phyloP scores from a whole-genome alignment of 2,797 vertebrate species.

The Gallinago solitaria region DNA sequence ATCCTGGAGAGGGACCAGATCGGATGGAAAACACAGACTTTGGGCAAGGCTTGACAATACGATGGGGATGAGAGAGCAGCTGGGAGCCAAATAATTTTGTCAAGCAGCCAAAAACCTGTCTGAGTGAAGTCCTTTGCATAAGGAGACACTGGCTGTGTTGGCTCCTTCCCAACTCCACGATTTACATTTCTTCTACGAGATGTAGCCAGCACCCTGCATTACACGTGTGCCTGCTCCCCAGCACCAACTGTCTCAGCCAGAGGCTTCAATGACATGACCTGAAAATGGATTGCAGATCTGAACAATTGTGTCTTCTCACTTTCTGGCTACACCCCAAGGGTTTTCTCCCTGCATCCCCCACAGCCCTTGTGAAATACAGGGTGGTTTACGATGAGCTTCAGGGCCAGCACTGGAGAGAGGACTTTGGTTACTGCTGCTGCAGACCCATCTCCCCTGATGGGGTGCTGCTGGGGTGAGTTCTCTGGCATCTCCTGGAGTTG shows the following conservation, averaged over 20 bases:
- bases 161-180: neutral
- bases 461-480: neutral
- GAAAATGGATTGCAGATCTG: neutral
- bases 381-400: neutral
- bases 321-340: neutral
- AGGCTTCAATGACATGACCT: neutral
- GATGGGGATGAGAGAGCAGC: neutral
- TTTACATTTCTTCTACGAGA: neutral
- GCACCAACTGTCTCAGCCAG: neutral
- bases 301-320: neutral
- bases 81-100: neutral
- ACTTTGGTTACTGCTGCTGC: neutral
- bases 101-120: neutral
- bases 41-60: neutral
- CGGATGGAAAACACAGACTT: neutral
- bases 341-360: neutral
- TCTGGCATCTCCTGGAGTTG: neutral
- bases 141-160: neutral
- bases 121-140: neutral
- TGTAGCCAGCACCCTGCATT: neutral
- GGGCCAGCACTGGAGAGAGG: neutral
- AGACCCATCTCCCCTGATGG: accelerated
- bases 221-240: neutral
- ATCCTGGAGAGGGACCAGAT: neutral
- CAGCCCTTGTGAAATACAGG: neutral